A percentile compares a stretch with the other conserved stretches of the same genome.
These are phyloP conservation scores for Homarus americanus DNA, from an alignment of 1,140 invertebrate species.

Conservation along the genomic window DNA sequence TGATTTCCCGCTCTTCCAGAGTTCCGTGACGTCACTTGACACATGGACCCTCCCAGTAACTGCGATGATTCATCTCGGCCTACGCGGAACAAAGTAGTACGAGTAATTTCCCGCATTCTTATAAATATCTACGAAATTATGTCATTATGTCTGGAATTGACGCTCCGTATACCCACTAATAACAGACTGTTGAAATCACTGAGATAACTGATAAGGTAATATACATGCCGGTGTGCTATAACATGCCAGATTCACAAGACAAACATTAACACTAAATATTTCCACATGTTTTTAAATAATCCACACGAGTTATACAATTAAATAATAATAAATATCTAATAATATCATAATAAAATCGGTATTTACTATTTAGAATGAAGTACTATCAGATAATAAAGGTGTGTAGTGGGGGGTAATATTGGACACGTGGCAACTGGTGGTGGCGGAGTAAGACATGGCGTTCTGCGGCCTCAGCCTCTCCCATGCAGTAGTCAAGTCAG, in stretches of 20 bases:
- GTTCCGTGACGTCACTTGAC: slow-evolving; percentile 64
- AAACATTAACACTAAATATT: not conserved
- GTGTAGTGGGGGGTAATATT: not conserved
- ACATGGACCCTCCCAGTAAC: slow-evolving; percentile 72
- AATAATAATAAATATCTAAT: too few relatives aligned
- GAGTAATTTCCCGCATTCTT: too few relatives aligned
- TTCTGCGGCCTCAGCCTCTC: slow-evolving; percentile 62
- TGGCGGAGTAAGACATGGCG: slow-evolving; percentile 55
- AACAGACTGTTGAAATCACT: slow-evolving; percentile 59
- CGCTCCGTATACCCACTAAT: not conserved
- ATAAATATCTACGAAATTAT: not conserved
- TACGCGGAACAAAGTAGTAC: slow-evolving; percentile 64
- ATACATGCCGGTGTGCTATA: slow-evolving; percentile 12
- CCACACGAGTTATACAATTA: too few relatives aligned
- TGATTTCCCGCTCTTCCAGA: slow-evolving; percentile 34
- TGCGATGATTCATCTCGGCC: slow-evolving; percentile 66
- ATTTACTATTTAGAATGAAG: not conserved
- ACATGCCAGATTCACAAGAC: not conserved
- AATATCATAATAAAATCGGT: too few relatives aligned
- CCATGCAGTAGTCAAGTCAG: slow-evolving; percentile 63
- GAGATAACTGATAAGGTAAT: slow-evolving; percentile 56
- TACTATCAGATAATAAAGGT: not conserved
- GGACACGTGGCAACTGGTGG: not conserved
- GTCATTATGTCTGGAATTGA: not conserved
- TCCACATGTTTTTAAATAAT: too few relatives aligned